A percentile compares a stretch with the other conserved stretches of the same genome.
Evolutionary conservation across 2,888 invertebrate genomes (phyloP).

Genomic region (Oasisia sp.): DNA sequence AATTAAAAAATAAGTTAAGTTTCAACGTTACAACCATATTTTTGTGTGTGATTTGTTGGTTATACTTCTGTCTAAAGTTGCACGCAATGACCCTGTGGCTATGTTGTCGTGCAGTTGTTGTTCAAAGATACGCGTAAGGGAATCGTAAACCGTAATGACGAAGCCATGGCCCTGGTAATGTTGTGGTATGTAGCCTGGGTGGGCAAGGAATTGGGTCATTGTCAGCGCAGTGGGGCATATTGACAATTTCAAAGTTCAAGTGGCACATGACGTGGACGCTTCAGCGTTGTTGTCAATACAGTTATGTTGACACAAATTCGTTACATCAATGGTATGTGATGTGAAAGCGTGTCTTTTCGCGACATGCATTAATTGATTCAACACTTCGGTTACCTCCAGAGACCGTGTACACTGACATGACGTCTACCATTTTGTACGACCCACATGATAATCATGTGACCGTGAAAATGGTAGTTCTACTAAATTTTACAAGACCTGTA

Average conservation of each 20-base stretch:
- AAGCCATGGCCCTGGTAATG: background rate
- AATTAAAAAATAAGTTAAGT: too few species aligned
- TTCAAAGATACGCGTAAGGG: background rate
- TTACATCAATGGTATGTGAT: background rate
- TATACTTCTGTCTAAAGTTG: background rate
- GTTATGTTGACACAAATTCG: background rate
- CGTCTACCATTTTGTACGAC: constrained; percentile 12
- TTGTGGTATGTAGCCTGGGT: too few species aligned
- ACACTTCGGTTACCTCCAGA: background rate
- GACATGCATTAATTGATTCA: background rate
- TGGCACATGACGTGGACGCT: background rate
- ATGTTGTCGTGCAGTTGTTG: background rate
- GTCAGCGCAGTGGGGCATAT: background rate
- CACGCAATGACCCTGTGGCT: background rate
- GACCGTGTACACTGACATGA: background rate
- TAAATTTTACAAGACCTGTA: background rate
- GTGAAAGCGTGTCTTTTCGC: background rate
- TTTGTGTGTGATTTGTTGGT: background rate
- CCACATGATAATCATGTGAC: background rate
- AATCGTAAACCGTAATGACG: background rate
- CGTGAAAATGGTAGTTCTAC: background rate
- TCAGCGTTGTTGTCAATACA: background rate
- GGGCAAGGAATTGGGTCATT: background rate
- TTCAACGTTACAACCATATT: background rate
- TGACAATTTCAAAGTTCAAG: constrained; percentile 13